These are phyloP conservation scores for Microcebus griseorufus DNA, from an alignment of 2,113 vertebrate species.

Conservation along the genomic window DNA sequence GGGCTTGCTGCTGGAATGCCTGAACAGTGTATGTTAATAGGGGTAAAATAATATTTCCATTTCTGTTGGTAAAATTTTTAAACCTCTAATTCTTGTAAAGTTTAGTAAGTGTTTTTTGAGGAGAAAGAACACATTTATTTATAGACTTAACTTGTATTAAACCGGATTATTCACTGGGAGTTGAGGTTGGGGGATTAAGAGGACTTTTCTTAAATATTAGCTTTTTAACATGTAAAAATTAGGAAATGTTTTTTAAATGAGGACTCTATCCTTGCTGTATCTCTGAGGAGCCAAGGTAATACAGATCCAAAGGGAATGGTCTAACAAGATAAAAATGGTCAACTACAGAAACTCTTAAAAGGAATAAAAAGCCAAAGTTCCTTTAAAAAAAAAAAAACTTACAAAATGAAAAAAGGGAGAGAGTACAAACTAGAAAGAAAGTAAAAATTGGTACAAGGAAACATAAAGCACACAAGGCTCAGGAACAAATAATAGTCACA, in stretches of 20 bases:
- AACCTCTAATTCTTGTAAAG: slow-evolving; percentile 65
- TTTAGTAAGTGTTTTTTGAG: slow-evolving; percentile 67
- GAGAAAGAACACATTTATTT: slow-evolving; percentile 68
- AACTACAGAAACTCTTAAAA: background rate
- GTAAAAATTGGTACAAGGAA: slow-evolving; percentile 7
- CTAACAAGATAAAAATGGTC: background rate
- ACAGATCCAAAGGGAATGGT: background rate
- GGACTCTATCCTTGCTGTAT: background rate
- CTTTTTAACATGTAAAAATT: slow-evolving; percentile 60
- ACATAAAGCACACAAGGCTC: background rate
- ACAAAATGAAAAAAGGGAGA: background rate
- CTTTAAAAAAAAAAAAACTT: background rate
- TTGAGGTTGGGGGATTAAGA: background rate
- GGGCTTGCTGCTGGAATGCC: background rate
- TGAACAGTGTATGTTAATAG: background rate
- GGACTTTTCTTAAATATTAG: background rate
- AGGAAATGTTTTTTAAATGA: slow-evolving; percentile 34
- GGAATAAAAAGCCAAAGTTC: background rate
- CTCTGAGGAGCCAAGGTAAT: background rate
- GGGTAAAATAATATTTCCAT: slow-evolving; percentile 41
- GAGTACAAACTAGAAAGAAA: background rate
- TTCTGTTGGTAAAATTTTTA: slow-evolving; percentile 60
- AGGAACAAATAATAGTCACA: background rate
- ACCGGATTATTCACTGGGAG: slow-evolving; percentile 11
- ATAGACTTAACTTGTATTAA: slow-evolving; percentile 74